Evolutionary conservation across 2,797 vertebrate genomes (phyloP).

Genomic region (Cephalopachus bancanus): DNA sequence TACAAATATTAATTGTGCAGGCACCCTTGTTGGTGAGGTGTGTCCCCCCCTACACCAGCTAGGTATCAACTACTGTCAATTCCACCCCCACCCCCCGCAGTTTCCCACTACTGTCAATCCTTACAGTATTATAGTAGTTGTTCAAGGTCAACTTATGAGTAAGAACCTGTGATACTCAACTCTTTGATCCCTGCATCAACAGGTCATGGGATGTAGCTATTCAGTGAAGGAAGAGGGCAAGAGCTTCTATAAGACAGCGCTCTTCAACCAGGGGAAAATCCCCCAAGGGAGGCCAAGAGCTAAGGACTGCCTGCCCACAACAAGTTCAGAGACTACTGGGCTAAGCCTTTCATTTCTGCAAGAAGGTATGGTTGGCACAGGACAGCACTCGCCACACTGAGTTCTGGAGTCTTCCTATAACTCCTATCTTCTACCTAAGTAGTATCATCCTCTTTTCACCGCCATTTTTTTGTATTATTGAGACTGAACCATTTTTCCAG

Average conservation of each 20-base stretch:
- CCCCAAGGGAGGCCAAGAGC: no score
- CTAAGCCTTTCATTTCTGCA: not conserved
- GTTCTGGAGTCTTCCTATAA: not conserved
- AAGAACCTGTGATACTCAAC: no score
- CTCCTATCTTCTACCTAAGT: not conserved
- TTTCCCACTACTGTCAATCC: no score
- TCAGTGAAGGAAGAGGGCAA: not conserved
- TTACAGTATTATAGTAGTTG: no score
- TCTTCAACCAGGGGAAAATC: not conserved
- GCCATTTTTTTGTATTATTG: not conserved
- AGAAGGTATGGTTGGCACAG: not conserved
- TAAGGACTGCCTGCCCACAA: not conserved
- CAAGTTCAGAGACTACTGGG: not conserved
- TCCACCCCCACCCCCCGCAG: no score
- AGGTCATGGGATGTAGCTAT: not conserved
- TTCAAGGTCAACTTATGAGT: no score
- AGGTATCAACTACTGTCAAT: no score
- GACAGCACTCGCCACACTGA: not conserved
- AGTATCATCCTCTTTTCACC: not conserved
- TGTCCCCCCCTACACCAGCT: no score
- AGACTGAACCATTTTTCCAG: not conserved
- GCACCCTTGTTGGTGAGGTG: no score
- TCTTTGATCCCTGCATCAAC: not conserved
- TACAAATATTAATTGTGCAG: no score
- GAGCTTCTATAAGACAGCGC: not conserved